Percentiles rank a stretch among this genome's conserved stretches.
These are phyloP conservation scores for Cricetomys ansorgei DNA, from an alignment of 2,113 vertebrate species.

Conservation along the genomic window DNA sequence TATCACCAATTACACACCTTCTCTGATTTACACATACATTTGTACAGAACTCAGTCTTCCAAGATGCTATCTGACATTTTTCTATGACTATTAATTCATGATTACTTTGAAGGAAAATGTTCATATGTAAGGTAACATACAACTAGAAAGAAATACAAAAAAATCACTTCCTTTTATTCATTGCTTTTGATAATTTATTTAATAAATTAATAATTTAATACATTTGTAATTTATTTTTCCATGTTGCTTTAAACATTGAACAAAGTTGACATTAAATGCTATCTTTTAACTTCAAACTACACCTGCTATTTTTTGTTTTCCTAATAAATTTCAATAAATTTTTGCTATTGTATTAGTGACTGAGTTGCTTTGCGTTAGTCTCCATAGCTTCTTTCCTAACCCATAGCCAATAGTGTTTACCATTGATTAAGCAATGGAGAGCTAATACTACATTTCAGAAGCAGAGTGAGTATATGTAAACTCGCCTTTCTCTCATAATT, in stretches of 20 bases:
- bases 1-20: not conserved
- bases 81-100: not conserved
- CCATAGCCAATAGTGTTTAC: not conserved
- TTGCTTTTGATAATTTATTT: too few relatives aligned
- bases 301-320: not conserved
- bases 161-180: not conserved
- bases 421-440: rapidly evolving
- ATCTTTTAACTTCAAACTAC: not conserved
- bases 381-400: not conserved
- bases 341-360: not conserved
- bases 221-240: not conserved
- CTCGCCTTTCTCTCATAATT: not conserved
- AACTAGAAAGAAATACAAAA: not conserved
- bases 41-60: not conserved
- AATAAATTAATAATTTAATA: too few relatives aligned
- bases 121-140: not conserved
- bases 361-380: too few relatives aligned
- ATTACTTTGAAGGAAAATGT: not conserved
- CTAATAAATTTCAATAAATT: not conserved
- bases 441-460: not conserved
- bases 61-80: not conserved
- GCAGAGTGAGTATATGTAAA: rapidly evolving
- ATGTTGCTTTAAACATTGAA: not conserved
- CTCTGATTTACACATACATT: not conserved
- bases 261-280: not conserved